These are phyloP conservation scores for Psittacula cyanocephala DNA, from an alignment of 2,113 vertebrate species.

Conservation along the genomic window DNA sequence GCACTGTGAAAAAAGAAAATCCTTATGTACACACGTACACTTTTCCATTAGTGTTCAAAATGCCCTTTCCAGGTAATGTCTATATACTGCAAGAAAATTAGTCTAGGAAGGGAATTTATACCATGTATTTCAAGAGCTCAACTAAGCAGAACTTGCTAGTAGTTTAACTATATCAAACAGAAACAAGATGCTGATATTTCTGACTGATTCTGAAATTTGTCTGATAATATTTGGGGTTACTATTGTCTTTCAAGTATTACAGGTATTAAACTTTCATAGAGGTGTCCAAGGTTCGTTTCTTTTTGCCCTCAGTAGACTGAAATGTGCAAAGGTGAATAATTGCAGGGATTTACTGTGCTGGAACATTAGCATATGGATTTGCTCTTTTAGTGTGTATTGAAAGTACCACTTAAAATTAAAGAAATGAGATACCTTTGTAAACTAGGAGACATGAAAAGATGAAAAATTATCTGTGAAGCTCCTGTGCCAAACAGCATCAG, in stretches of 20 bases:
- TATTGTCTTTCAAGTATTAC: background rate
- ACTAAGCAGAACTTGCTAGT: background rate
- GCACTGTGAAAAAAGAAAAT: background rate
- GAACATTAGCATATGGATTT: background rate
- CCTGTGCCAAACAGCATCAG: background rate
- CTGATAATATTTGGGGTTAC: background rate
- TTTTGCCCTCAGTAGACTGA: background rate
- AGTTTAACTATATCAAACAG: background rate
- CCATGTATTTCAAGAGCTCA: background rate
- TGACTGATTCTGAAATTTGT: background rate
- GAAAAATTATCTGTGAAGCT: background rate
- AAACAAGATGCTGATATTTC: background rate
- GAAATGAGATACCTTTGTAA: background rate
- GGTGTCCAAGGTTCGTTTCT: background rate
- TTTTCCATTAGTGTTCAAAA: background rate
- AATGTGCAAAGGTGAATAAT: background rate
- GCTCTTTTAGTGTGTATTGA: background rate
- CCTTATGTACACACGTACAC: background rate
- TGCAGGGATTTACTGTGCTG: background rate
- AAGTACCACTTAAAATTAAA: background rate
- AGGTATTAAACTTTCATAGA: background rate
- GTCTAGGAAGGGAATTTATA: background rate
- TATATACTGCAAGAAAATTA: background rate
- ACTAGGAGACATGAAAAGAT: background rate
- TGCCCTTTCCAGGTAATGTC: background rate